A percentile compares a stretch with the other conserved stretches of the same genome.
phyloP scores from a whole-genome alignment of 2,113 vertebrate genomes.

The Erinaceus europaeus region DNA sequence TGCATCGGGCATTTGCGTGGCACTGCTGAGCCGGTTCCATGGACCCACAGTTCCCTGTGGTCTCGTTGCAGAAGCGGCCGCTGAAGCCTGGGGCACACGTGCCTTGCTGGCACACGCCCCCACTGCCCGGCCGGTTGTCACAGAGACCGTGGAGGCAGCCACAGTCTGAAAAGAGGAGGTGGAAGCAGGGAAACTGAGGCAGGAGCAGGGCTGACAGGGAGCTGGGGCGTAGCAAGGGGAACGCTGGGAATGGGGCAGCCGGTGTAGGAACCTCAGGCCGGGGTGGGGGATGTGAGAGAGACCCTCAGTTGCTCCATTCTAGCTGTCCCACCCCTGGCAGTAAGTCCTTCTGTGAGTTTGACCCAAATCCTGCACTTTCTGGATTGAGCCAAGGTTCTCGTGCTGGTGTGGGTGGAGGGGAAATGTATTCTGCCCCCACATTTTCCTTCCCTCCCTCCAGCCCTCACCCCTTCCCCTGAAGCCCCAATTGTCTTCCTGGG shows the following conservation, averaged over 20 bases:
- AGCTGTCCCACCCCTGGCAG: too few species aligned
- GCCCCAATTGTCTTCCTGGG: background rate
- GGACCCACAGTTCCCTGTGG: constrained; percentile 79
- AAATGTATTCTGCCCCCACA: background rate
- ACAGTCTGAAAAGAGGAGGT: constrained; percentile 84
- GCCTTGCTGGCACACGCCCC: constrained; percentile 87
- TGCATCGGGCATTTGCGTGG: constrained; percentile 88
- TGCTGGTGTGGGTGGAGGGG: too few species aligned
- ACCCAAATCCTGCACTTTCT: too few species aligned
- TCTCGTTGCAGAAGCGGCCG: constrained; percentile 89
- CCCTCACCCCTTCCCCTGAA: background rate
- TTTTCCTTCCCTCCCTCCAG: background rate
- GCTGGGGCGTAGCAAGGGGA: background rate
- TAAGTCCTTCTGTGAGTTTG: too few species aligned
- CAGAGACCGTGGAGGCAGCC: constrained; percentile 93
- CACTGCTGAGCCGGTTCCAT: constrained; percentile 83
- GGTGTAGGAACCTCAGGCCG: too few species aligned
- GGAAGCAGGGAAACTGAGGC: background rate
- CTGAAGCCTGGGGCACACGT: constrained; percentile 88
- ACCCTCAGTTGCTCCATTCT: background rate
- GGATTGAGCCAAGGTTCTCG: too few species aligned
- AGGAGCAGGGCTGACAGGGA: background rate
- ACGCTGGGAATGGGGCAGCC: background rate
- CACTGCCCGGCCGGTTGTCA: constrained; percentile 93
- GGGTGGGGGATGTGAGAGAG: too few species aligned